A percentile compares a stretch with the other conserved stretches of the same genome.
phyloP scores from a whole-genome alignment of 2,888 invertebrate species.

The Eilema depressum region DNA sequence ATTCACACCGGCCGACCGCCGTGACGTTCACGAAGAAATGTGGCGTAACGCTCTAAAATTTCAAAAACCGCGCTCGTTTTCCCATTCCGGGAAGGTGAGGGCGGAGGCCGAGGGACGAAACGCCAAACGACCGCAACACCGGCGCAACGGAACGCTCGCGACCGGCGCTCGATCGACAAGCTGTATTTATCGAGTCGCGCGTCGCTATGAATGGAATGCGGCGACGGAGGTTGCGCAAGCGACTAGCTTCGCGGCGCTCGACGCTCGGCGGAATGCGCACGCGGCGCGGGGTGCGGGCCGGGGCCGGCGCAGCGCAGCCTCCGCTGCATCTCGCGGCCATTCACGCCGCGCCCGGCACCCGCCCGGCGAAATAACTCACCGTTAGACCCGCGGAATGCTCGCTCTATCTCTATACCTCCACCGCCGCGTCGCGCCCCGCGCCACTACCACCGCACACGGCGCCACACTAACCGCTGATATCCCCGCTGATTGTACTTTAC shows the following conservation, averaged over 20 bases:
- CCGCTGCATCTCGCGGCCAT: slow-evolving; percentile 83
- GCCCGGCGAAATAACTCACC: slow-evolving; percentile 85
- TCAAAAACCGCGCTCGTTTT: slow-evolving; percentile 77
- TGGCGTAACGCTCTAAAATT: slow-evolving; percentile 84
- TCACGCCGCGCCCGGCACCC: slow-evolving; percentile 74
- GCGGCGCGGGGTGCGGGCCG: slow-evolving; percentile 50
- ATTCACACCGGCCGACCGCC: slow-evolving; percentile 80
- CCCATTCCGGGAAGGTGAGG: slow-evolving; percentile 73
- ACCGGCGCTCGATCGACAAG: slow-evolving; percentile 47
- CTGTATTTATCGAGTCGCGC: slow-evolving; percentile 64
- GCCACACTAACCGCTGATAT: slow-evolving; percentile 54
- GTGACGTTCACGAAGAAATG: slow-evolving; percentile 84
- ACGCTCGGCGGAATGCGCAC: slow-evolving; percentile 71
- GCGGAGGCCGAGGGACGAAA: slow-evolving; percentile 44
- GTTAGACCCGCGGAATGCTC: slow-evolving; percentile 83
- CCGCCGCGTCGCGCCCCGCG: slow-evolving; percentile 44
- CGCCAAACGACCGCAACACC: slow-evolving; percentile 35
- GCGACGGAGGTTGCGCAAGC: slow-evolving; percentile 83
- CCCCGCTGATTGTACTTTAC: slow-evolving; percentile 29
- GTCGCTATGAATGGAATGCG: slow-evolving; percentile 86
- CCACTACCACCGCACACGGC: slow-evolving; percentile 56
- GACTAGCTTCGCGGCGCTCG: slow-evolving; percentile 72
- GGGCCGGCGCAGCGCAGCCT: slow-evolving; percentile 69
- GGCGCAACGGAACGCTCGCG: slow-evolving; percentile 34
- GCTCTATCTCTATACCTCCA: slow-evolving; percentile 77